Evolutionary conservation across 1,140 invertebrate species (phyloP).

Genomic region (Proctacanthus coquilletti): DNA sequence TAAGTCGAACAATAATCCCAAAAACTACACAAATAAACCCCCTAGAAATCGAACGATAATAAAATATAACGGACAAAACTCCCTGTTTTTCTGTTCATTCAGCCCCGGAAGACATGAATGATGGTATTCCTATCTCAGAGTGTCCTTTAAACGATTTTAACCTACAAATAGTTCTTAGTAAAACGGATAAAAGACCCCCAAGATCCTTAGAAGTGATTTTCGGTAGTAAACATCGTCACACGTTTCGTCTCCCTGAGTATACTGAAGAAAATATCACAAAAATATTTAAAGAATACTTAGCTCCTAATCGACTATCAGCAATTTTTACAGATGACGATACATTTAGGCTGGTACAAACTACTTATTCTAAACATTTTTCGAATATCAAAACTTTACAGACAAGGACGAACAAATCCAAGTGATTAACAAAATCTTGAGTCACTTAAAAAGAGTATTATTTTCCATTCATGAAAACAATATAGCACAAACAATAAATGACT

Average conservation of each 20-base stretch:
- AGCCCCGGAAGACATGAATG: background rate
- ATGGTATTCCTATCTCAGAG: background rate
- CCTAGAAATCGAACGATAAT: background rate
- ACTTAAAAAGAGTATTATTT: conserved; percentile 1
- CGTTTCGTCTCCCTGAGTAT: background rate
- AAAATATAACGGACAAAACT: background rate
- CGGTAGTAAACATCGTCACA: background rate
- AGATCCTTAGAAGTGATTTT: background rate
- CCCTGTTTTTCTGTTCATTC: background rate
- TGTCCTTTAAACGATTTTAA: conserved; percentile 1
- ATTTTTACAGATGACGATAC: background rate
- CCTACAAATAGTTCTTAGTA: background rate
- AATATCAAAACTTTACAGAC: background rate
- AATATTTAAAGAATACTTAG: background rate
- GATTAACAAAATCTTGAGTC: conserved; percentile 8
- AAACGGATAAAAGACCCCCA: background rate
- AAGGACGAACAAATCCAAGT: conserved; percentile 4
- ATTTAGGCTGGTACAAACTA: background rate
- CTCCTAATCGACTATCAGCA: background rate
- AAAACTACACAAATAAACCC: background rate
- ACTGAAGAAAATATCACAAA: background rate
- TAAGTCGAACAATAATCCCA: conserved; percentile 4
- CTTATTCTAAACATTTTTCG: background rate
- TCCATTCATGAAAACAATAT: background rate
- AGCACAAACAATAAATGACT: background rate